Conservation (phyloP, 2,113 vertebrate species). For the Osmerus mordax region DNA sequence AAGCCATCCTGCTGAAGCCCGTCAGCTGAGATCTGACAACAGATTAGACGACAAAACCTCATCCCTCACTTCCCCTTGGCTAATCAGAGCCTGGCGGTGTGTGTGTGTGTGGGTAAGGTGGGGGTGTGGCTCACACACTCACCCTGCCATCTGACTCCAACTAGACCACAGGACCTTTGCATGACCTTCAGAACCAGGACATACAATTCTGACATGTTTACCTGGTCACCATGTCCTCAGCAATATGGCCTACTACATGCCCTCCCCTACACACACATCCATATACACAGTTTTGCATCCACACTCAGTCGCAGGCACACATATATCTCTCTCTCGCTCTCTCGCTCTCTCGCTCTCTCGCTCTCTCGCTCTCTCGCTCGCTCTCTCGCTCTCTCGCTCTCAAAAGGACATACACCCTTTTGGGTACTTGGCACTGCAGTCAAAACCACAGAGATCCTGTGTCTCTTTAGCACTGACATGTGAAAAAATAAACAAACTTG, state of each 20-base stretch:
- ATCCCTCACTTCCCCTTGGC: slow-evolving; percentile 57
- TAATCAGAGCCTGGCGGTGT: slow-evolving; percentile 50
- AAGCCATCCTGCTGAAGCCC: slow-evolving; percentile 70
- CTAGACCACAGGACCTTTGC: no score
- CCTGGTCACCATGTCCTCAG: no score
- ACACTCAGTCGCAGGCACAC: background rate
- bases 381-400: no score
- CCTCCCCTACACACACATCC: background rate
- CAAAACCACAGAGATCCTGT: slow-evolving; percentile 47
- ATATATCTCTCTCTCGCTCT: no score
- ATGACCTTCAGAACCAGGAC: no score
- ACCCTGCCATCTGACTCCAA: background rate
- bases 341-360: no score
- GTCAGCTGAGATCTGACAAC: slow-evolving; percentile 67
- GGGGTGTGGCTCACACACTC: slow-evolving; percentile 5
- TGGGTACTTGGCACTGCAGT: slow-evolving; percentile 5
- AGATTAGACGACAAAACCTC: slow-evolving; percentile 69
- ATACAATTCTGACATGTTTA: no score
- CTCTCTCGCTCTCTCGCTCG: no score
- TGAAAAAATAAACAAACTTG: slow-evolving; percentile 32
- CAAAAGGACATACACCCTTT: no score
- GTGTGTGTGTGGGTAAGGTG: slow-evolving; percentile 20
- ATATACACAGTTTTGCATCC: no score
- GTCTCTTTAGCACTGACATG: slow-evolving; percentile 40
- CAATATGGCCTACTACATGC: background rate